Base-by-base conservation (phyloP, 2,888 invertebrate species). In the Mythimna ferrago region DNA sequence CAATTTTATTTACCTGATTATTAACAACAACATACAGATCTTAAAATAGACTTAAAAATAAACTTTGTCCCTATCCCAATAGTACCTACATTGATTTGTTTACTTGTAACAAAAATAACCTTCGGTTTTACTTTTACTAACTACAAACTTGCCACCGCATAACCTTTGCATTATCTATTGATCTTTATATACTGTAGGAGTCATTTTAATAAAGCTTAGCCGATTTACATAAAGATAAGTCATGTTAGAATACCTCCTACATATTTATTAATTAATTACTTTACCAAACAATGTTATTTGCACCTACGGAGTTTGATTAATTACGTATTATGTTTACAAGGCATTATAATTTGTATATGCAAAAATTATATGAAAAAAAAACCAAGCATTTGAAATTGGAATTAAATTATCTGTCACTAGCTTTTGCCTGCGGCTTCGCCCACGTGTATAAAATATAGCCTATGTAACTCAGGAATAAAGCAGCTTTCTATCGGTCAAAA, bases 61-160 rank as follows among this genome's bases (percentile, higher is more conserved):
- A 77, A 68, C 61, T 35, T 32, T 60, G 54, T 71, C 60, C 21
- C 38, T 65, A 57, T 53, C 14, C 62, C 72, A 71, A 51, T 70
- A 41, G 76, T 76, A 75, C 26, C 44, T 48, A 48, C 57, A 69
- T 60, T 60, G n/a, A 66, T 61, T 75, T 73, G 65, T 84, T 76
- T 83, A 84, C 68, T 62, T 53, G 48, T 51, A 54, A 75, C 76
- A 48, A 64, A 82, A 83, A 78, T 84, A 83, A 70, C 82, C 81
- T 81, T 71, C 70, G 61, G 38, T 16, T 9, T 54, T 57, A 80
- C 66, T 81, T 81, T 76, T 67, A 68, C 68, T 66, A 4, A 19
- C 72, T 16, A 51, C 38, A 19, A 48, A 26, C 48, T 32, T 48
- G 32, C 60, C 41, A 54, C 76, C 48, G 57, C 26, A 48, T 67